Evolutionary conservation across 30 jellyfish, hydroid and myxozoan species (phyloP).

Genomic region (Aurelia aurita): DNA sequence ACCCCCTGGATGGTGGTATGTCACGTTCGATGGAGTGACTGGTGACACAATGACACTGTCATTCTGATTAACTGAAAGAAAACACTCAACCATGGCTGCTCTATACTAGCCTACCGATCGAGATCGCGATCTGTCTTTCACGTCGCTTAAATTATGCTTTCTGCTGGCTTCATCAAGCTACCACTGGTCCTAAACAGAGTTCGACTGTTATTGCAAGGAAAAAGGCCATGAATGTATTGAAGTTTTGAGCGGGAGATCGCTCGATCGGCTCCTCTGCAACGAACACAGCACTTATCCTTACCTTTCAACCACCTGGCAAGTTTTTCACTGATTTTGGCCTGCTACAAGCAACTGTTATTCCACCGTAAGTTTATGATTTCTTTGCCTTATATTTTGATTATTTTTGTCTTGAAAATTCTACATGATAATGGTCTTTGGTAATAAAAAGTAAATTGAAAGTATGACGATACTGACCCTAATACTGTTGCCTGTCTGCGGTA

Average conservation of each 20-base stretch:
- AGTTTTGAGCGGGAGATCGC: conserved; percentile 20
- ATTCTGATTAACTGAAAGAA: conserved; percentile 63
- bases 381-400: background rate
- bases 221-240: conserved; percentile 22
- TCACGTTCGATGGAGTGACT: conserved; percentile 88
- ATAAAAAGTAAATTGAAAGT: too few relatives aligned
- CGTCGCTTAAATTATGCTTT: conserved; percentile 10
- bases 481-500: too few relatives aligned
- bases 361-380: conserved; percentile 13
- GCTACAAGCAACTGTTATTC: conserved; percentile 5
- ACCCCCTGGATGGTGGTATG: conserved; percentile 58
- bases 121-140: background rate
- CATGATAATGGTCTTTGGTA: too few relatives aligned
- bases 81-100: conserved; percentile 14
- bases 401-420: background rate
- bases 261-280: conserved; percentile 1
- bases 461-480: too few relatives aligned
- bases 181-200: background rate
- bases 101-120: too few relatives aligned
- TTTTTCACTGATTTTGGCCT: conserved; percentile 55
- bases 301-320: conserved; percentile 66
- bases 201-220: conserved; percentile 3
- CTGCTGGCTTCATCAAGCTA: too few relatives aligned
- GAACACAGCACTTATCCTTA: conserved; percentile 2
- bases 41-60: conserved; percentile 98